Evolutionary conservation across 1,140 invertebrate genomes (phyloP), one percentile per base, ranked within the genome.

Genomic region (Orius insidiosus): DNA sequence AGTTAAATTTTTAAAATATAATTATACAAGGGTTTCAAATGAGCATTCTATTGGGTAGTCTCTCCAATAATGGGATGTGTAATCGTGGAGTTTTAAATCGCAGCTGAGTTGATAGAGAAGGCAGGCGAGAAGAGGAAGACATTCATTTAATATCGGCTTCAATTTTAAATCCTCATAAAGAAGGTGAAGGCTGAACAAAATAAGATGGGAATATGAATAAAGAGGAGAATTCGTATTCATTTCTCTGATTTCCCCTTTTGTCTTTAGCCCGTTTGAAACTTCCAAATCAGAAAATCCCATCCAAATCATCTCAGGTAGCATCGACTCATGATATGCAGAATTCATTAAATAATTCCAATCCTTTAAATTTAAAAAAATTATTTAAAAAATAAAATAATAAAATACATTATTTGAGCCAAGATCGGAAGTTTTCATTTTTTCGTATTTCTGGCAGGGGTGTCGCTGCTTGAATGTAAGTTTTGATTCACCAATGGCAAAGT

Each of bases 151-250:
- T 1, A 84, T 63, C 1, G 71, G 67, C 56, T 86, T 81, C 31
- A 93, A 59, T 61, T 93, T 93, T 1, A 89, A 67, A 58, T 94
- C 88, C 66, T 94, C 89, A 60, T 93, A 94, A 0, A 90, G 64
- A 8, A 94, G 64, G 66, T 95, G 90, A 31, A 95, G 65, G 0
- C 80, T 71, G 60, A 78, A 87, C 35, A 90, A 67, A 18, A 92
- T 69, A 19, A 78, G 62, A 10, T 81, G 69, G 7, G 86, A 70
- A 55, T 82, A 74, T 0, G 72, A 68, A 58, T 85, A 90, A 1
- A 93, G 63, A 11, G 75, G 59, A 1, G 81, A 70, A 54, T 69
- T 64, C 11, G 31, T 33, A 14, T 33, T 44, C 31, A 33, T 24
- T 24, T 24, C 24, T 24, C 24, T 3, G 3, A 4, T 24, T 7